phyloP scores from a whole-genome alignment of 2,797 vertebrate species.

The Spea hammondii region DNA sequence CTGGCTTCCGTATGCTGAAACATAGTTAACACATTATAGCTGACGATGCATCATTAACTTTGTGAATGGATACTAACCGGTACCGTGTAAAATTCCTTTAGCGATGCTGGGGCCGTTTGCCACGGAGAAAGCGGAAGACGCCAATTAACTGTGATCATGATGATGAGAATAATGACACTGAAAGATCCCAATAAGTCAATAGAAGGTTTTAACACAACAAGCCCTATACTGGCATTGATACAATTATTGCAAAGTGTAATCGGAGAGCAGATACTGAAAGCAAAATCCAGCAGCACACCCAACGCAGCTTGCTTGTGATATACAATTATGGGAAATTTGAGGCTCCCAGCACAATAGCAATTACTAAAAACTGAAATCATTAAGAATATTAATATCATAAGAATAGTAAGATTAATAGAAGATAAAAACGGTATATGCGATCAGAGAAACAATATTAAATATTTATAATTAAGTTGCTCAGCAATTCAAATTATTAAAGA shows the following conservation, averaged over 20 bases:
- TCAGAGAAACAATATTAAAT: no score
- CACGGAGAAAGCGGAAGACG: neutral
- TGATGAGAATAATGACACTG: neutral
- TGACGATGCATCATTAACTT: slow-evolving; percentile 4
- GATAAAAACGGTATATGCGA: neutral
- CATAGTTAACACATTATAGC: neutral
- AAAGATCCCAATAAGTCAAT: neutral
- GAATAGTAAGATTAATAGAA: no score
- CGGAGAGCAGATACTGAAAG: neutral
- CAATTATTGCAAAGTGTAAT: neutral
- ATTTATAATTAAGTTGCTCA: no score
- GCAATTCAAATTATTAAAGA: no score
- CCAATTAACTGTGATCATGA: neutral
- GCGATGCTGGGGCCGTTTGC: neutral
- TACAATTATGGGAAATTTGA: no score
- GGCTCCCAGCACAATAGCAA: no score
- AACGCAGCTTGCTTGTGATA: no score
- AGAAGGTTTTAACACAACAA: neutral
- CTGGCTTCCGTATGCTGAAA: neutral
- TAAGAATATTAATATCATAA: no score
- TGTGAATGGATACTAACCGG: neutral
- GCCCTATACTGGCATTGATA: neutral
- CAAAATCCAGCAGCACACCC: no score
- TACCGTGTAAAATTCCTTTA: neutral
- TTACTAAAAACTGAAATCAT: no score